Percentiles rank a stretch among this genome's conserved stretches.
Conservation (phyloP, 2,888 invertebrate genomes). For the Dastarcus helophoroides region DNA sequence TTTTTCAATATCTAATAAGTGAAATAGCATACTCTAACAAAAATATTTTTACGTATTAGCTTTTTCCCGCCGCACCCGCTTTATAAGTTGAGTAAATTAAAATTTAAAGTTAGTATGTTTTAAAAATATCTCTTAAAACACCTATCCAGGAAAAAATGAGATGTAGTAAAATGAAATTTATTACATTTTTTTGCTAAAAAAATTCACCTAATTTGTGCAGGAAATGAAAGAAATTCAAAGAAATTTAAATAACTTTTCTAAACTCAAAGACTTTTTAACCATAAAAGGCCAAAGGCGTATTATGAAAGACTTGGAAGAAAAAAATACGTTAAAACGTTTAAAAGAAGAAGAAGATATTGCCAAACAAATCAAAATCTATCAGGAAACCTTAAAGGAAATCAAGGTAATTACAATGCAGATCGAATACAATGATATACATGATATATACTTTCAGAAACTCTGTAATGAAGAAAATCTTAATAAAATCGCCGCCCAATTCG, state of each 20-base stretch:
- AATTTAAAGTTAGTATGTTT: not conserved
- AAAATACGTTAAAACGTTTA: conserved; percentile 54
- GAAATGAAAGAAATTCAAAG: conserved; percentile 82
- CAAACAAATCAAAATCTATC: conserved; percentile 60
- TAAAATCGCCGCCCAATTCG: conserved; percentile 59
- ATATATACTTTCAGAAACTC: too few relatives aligned
- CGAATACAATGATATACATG: not conserved
- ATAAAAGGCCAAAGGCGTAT: conserved; percentile 73
- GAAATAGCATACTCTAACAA: too few relatives aligned
- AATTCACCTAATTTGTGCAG: conserved; percentile 35
- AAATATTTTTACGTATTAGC: too few relatives aligned
- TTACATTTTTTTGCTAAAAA: conserved; percentile 2
- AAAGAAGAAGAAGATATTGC: conserved; percentile 57
- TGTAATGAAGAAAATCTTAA: conserved; percentile 55
- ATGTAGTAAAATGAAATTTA: too few relatives aligned
- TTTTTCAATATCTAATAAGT: too few relatives aligned
- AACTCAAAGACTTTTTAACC: conserved; percentile 74
- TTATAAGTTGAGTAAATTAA: too few relatives aligned
- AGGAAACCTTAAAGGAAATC: conserved; percentile 63
- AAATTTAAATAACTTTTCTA: conserved; percentile 72
- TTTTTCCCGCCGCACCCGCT: too few relatives aligned
- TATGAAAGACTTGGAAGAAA: conserved; percentile 61
- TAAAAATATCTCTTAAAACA: conserved; percentile 1
- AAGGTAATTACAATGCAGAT: conserved; percentile 3
- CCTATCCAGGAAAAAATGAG: too few relatives aligned